Base-by-base conservation (phyloP, 2,113 vertebrate species). In the Sinocyclocheilus rhinocerous region DNA sequence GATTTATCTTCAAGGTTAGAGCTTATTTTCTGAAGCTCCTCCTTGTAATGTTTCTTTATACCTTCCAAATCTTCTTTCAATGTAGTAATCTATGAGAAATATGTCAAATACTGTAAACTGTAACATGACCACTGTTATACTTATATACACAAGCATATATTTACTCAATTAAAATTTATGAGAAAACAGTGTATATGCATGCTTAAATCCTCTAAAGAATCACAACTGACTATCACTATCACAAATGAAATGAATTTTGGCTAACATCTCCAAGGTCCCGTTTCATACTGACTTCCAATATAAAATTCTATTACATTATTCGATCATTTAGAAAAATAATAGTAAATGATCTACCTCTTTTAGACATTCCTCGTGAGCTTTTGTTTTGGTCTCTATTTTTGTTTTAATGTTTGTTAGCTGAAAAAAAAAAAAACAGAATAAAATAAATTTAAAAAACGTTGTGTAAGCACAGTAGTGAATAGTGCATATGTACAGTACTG, bases 321-420 rank as follows among this genome's bases (percentile, higher is more conserved):
- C 4, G 4, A 18, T 18, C 1, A 45, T 45, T 45, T 2, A 42
- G 3, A 0, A 52, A 76, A 79, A 33, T 59, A 79, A 55, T 52
- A 77, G 4, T 16, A 63, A 6, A 63, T 22, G 45, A 15, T 88
- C 81, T 92, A 99, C 97, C 95, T 97, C 96, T 88, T 96, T 96
- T 22, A 96, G 93, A 82, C 93, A 92, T 88, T 96, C 95, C 88
- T 97, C 96, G 76, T 93, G 90, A 84, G 75, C 84, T 85, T 95
- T 96, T 87, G 78, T 91, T 95, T 96, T 97, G 75, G 89, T 94
- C 93, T 97, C 95, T 86, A 96, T 12, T 90, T 96, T 96, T 89
- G 95, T 96, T 91, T 90, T 96, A 88, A 97, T 89, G 88, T 91
- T 94, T 86, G 89, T 94, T 50, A 96, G 83, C 97, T 98, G 87